phyloP scores from a whole-genome alignment of 2,888 invertebrate species.

The Neoitamus cyanurus region DNA sequence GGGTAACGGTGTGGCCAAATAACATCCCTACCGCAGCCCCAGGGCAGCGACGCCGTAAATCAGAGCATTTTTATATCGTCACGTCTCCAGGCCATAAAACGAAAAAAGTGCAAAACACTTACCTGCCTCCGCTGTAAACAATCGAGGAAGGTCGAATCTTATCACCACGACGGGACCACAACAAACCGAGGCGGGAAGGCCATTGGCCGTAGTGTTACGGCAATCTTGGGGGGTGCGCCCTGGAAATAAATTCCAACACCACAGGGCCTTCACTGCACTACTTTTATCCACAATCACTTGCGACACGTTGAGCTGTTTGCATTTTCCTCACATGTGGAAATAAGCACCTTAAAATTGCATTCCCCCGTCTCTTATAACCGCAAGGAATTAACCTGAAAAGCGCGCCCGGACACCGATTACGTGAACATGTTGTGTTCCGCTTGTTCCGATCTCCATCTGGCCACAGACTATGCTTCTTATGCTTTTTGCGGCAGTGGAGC shows the following conservation, averaged over 20 bases:
- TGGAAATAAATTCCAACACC: neutral
- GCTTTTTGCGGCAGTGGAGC: neutral
- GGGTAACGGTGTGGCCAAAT: neutral
- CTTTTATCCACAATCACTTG: neutral
- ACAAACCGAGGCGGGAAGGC: slow-evolving; percentile 5
- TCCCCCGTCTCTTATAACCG: neutral
- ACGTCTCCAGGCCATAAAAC: neutral
- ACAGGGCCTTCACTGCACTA: neutral
- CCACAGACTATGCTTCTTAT: neutral
- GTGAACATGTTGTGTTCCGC: slow-evolving; percentile 11
- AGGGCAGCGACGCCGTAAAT: neutral
- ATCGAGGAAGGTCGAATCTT: slow-evolving; percentile 36
- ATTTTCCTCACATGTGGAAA: neutral
- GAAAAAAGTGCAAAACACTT: neutral
- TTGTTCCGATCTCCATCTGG: neutral
- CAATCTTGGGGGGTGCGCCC: neutral
- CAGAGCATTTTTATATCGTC: neutral
- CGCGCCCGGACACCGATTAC: slow-evolving; percentile 23
- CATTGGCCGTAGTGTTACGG: neutral
- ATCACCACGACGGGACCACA: slow-evolving; percentile 23
- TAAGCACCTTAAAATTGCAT: neutral
- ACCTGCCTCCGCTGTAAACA: slow-evolving; percentile 29
- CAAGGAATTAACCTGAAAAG: slow-evolving; percentile 23
- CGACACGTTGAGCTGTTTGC: neutral
- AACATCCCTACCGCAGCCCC: neutral